Percentiles rank a stretch among this genome's conserved stretches.
Evolutionary conservation across 2,113 vertebrate genomes (phyloP).

Genomic region (Xenus cinereus): DNA sequence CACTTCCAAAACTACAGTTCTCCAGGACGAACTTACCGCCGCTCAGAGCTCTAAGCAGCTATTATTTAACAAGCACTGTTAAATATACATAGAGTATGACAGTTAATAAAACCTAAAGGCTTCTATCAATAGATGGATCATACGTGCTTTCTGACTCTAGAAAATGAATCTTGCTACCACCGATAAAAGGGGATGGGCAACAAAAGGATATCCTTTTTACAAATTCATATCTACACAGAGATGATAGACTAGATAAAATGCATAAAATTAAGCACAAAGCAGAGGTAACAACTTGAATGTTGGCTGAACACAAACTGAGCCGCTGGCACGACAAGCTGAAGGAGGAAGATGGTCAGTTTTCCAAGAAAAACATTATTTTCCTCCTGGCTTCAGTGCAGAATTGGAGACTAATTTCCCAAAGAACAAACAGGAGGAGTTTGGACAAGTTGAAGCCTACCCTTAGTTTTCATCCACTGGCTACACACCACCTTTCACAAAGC

Average conservation of each 20-base stretch:
- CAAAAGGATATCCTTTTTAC: background rate
- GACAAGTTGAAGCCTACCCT: background rate
- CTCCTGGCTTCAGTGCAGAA: background rate
- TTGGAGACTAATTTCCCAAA: background rate
- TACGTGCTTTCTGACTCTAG: background rate
- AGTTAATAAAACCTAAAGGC: background rate
- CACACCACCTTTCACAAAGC: background rate
- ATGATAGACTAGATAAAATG: background rate
- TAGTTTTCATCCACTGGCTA: background rate
- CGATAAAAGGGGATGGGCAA: background rate
- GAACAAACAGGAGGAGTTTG: background rate
- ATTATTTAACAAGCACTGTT: background rate
- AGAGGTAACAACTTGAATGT: background rate
- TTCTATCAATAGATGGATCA: background rate
- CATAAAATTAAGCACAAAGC: background rate
- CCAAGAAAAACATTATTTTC: background rate
- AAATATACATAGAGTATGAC: background rate
- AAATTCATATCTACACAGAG: rapidly evolving
- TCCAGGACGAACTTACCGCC: background rate
- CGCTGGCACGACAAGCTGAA: background rate
- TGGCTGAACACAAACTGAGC: background rate
- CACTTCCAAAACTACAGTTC: background rate
- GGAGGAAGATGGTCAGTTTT: background rate
- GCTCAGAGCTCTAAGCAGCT: background rate
- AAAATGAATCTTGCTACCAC: background rate